Percentiles rank a stretch among this genome's conserved stretches.
Evolutionary conservation across 2,888 invertebrate species (phyloP).

Genomic region (Idaea dimidiata): DNA sequence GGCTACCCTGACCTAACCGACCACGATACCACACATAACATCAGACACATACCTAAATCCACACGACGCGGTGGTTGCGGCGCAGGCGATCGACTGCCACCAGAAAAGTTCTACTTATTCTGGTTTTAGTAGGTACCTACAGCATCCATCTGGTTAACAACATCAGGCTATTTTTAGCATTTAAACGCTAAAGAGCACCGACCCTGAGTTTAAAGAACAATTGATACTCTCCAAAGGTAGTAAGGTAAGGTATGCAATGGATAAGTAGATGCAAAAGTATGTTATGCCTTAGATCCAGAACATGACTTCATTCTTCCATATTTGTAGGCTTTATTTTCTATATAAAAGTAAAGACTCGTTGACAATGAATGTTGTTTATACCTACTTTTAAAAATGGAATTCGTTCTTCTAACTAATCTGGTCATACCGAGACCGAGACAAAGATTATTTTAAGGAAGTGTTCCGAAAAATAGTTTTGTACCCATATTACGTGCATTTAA

Average conservation of each 20-base stretch:
- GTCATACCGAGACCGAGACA: not conserved
- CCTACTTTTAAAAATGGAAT: not conserved
- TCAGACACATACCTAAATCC: conserved; percentile 9
- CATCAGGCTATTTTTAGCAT: conserved; percentile 66
- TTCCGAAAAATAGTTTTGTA: not conserved
- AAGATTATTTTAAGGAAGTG: not conserved
- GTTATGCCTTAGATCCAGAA: not conserved
- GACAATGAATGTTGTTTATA: not conserved
- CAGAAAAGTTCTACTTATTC: conserved; percentile 24
- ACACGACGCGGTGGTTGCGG: conserved; percentile 1
- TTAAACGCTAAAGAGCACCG: conserved; percentile 66
- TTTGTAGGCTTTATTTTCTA: not conserved
- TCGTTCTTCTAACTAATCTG: too few species aligned
- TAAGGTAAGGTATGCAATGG: not conserved
- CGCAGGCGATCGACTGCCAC: not conserved
- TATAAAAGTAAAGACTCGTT: not conserved
- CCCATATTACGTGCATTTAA: not conserved
- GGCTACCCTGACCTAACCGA: conserved; percentile 28
- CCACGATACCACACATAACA: conserved; percentile 21
- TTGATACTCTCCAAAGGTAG: not conserved
- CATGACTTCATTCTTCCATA: not conserved
- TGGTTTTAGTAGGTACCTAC: conserved; percentile 23
- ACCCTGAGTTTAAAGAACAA: conserved; percentile 47
- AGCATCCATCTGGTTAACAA: conserved; percentile 40
- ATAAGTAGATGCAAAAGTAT: not conserved